Evolutionary conservation across 2,113 vertebrate species (phyloP).

Genomic region (Aramus guarauna): DNA sequence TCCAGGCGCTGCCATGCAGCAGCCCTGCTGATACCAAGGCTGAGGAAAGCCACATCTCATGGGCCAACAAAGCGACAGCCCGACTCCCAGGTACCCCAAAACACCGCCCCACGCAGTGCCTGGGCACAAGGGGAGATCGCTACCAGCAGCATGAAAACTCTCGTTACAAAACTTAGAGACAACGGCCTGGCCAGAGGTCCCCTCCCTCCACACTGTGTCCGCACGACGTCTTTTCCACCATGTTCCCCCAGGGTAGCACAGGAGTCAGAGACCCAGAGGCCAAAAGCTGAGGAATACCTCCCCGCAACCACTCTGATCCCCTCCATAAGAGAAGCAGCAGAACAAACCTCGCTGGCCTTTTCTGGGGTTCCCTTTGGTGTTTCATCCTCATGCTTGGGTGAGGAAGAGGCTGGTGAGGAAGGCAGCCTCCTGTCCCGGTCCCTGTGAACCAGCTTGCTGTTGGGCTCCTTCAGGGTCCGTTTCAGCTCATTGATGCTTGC

Average conservation of each 20-base stretch:
- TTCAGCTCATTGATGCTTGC: constrained; percentile 99
- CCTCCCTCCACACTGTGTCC: background rate
- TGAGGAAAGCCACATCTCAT: background rate
- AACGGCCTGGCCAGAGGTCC: background rate
- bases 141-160: background rate
- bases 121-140: background rate
- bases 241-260: background rate
- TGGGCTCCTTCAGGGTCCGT: constrained; percentile 91
- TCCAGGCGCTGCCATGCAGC: background rate
- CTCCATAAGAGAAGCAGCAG: background rate
- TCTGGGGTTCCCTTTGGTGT: constrained; percentile 85
- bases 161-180: background rate
- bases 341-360: constrained; percentile 79
- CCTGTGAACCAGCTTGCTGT: constrained; percentile 91
- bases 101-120: background rate
- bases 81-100: background rate
- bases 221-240: accelerated
- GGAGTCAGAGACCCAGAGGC: background rate
- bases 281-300: background rate
- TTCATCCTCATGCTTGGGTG: constrained; percentile 75
- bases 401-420: constrained; percentile 83
- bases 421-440: constrained; percentile 86
- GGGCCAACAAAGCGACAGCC: background rate
- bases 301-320: background rate
- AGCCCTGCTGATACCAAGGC: background rate